Evolutionary conservation across 2,888 invertebrate genomes (phyloP).

Genomic region (Candidula unifasciata): DNA sequence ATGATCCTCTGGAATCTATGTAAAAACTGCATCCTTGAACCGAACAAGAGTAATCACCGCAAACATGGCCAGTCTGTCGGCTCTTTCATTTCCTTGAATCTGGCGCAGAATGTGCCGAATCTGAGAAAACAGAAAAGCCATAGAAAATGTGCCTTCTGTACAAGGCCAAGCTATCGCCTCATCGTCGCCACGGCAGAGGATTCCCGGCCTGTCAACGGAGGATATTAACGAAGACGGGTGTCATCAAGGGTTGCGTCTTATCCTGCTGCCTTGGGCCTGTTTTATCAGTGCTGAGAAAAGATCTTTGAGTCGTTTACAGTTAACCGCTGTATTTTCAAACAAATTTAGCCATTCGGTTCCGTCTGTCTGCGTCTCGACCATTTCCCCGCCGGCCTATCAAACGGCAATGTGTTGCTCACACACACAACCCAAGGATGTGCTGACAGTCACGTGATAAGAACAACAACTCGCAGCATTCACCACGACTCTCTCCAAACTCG

Average conservation of each 20-base stretch:
- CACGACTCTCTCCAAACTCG: conserved; percentile 39
- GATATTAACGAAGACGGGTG: conserved; percentile 21
- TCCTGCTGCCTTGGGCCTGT: neutral
- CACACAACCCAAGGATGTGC: conserved; percentile 22
- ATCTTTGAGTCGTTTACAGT: conserved; percentile 6
- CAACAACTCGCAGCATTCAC: conserved; percentile 45
- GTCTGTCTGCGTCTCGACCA: neutral
- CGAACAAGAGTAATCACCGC: too few species aligned
- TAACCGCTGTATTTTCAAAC: conserved; percentile 27
- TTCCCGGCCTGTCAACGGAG: conserved; percentile 17
- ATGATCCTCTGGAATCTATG: too few species aligned
- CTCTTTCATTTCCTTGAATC: too few species aligned
- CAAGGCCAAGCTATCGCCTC: neutral
- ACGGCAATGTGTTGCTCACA: conserved; percentile 21
- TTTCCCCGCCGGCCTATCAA: conserved; percentile 10
- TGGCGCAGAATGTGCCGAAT: too few species aligned
- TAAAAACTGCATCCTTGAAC: too few species aligned
- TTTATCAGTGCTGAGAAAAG: conserved; percentile 4
- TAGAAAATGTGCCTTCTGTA: too few species aligned
- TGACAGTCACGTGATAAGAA: conserved; percentile 48
- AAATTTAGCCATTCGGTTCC: conserved; percentile 7
- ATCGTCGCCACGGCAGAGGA: conserved; percentile 11
- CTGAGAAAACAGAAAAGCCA: too few species aligned
- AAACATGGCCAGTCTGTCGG: too few species aligned
- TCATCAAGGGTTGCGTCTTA: conserved; percentile 14